Conservation (phyloP, 2,888 invertebrate genomes). For the Trichopria drosophilae region DNA sequence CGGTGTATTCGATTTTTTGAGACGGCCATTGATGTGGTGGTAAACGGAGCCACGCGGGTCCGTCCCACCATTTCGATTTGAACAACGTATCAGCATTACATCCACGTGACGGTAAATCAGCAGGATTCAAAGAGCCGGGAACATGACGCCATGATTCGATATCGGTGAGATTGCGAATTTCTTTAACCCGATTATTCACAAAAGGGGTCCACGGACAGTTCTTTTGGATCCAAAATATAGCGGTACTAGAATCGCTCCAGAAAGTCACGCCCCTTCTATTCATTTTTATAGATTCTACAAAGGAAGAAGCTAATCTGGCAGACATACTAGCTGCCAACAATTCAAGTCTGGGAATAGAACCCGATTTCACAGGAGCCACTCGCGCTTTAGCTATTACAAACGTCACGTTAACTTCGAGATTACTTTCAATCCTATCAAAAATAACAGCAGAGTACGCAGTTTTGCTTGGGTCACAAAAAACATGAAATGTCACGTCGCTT, state of each 20-base stretch:
- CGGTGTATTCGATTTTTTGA: not conserved
- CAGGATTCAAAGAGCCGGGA: constrained; percentile 31
- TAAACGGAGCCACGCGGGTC: not conserved
- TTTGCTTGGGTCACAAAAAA: constrained; percentile 20
- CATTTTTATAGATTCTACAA: not conserved
- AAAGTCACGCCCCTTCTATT: not conserved
- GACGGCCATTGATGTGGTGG: not conserved
- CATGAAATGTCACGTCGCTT: constrained; percentile 3
- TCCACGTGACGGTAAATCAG: constrained; percentile 43
- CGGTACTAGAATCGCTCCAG: constrained; percentile 13
- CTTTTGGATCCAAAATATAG: constrained; percentile 5
- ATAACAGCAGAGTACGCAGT: constrained; percentile 14
- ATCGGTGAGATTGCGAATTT: constrained; percentile 36
- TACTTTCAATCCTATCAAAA: constrained; percentile 1
- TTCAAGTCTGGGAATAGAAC: constrained; percentile 14
- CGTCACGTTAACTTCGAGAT: not conserved
- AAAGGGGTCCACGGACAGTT: constrained; percentile 38
- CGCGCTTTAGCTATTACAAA: constrained; percentile 14
- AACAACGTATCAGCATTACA: constrained; percentile 4
- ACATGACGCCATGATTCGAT: constrained; percentile 39
- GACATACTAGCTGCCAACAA: constrained; percentile 11
- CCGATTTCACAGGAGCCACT: constrained; percentile 10
- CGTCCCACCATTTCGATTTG: constrained; percentile 16
- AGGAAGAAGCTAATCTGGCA: not conserved
- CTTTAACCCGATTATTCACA: constrained; percentile 40